phyloP scores from a whole-genome alignment of 2,797 vertebrate species.

The Miichthys miiuy region DNA sequence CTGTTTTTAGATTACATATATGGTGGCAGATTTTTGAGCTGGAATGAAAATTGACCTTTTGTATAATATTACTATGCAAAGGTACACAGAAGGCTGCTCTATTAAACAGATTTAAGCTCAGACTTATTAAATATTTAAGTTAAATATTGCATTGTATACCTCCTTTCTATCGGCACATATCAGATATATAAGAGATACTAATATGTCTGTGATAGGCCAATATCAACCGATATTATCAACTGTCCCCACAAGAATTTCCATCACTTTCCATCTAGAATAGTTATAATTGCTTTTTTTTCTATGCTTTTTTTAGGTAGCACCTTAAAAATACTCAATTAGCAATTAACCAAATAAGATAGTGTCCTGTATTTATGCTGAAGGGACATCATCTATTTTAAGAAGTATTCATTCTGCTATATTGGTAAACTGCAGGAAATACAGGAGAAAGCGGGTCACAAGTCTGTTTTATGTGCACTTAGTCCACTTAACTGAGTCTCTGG shows the following conservation, averaged over 20 bases:
- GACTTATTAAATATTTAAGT: too few species aligned
- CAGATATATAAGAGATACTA: too few species aligned
- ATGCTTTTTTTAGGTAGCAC: not conserved
- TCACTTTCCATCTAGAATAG: not conserved
- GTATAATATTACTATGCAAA: too few species aligned
- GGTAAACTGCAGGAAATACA: conserved; percentile 27
- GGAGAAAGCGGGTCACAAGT: conserved; percentile 15
- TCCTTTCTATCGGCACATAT: too few species aligned
- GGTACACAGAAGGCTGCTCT: too few species aligned
- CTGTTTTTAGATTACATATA: too few species aligned
- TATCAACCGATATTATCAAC: too few species aligned
- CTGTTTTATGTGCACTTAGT: conserved; percentile 29
- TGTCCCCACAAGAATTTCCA: not conserved
- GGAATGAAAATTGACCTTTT: too few species aligned
- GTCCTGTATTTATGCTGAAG: not conserved
- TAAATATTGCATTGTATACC: too few species aligned
- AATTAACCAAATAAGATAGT: not conserved
- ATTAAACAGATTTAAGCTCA: too few species aligned
- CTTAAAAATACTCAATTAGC: not conserved
- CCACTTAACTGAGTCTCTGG: conserved; percentile 49
- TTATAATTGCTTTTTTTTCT: not conserved
- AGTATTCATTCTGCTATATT: conserved; percentile 17
- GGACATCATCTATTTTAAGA: conserved; percentile 21
- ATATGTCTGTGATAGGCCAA: too few species aligned
- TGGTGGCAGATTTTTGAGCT: too few species aligned